These are phyloP conservation scores for Bradypus variegatus DNA, from an alignment of 2,797 vertebrate genomes.

Conservation along the genomic window DNA sequence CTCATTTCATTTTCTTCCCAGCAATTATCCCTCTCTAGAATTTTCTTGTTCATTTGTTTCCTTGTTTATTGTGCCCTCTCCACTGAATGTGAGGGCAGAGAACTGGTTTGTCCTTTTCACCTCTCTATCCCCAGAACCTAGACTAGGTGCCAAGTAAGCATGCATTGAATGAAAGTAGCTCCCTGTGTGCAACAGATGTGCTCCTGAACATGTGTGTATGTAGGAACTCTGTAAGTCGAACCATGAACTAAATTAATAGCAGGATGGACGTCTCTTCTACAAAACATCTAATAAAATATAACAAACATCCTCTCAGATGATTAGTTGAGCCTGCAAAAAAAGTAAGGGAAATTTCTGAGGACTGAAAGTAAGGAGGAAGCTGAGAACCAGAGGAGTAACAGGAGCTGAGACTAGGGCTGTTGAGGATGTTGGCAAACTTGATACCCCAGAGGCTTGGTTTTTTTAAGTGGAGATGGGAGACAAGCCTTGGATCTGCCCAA, in stretches of 20 bases:
- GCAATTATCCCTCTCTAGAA: background rate
- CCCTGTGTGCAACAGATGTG: rapidly evolving
- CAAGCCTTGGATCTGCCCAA: background rate
- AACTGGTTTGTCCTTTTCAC: background rate
- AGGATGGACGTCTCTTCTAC: background rate
- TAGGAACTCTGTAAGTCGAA: background rate
- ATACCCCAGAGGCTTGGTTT: background rate
- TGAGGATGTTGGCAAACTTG: background rate
- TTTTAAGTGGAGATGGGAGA: background rate
- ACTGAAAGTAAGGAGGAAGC: background rate
- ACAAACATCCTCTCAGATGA: background rate
- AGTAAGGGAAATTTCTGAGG: background rate
- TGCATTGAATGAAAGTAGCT: rapidly evolving
- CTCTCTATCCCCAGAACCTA: background rate
- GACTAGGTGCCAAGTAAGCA: background rate
- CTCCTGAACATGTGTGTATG: rapidly evolving
- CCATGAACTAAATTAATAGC: background rate
- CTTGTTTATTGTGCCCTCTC: background rate
- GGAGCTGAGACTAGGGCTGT: background rate
- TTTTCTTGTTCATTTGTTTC: background rate
- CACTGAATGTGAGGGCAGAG: background rate
- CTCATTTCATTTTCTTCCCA: background rate
- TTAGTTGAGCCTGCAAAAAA: background rate
- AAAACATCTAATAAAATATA: background rate
- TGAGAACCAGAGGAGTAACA: background rate